phyloP scores from a whole-genome alignment of 1,140 invertebrate species.

The Phymastichus coffea region DNA sequence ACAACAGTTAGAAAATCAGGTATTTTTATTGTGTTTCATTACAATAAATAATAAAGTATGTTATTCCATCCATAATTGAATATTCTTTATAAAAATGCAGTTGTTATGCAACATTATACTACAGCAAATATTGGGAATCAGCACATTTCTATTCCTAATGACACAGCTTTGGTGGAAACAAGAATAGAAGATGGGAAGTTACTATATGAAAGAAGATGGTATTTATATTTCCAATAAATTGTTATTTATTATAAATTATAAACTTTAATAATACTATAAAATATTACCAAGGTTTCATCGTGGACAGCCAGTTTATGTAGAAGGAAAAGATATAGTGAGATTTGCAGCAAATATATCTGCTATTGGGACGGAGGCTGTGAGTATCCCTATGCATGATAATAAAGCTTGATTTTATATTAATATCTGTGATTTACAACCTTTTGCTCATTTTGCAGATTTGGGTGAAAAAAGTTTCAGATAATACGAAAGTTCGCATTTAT shows the following conservation, averaged over 20 bases:
- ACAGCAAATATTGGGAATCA: slow-evolving; percentile 48
- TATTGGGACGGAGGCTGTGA: slow-evolving; percentile 85
- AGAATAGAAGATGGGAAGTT: slow-evolving; percentile 93
- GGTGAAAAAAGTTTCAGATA: slow-evolving; percentile 83
- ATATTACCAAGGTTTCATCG: slow-evolving; percentile 81
- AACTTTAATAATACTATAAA: background rate
- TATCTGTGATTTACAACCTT: too few species aligned
- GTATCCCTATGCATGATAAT: too few species aligned
- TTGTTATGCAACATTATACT: slow-evolving; percentile 55
- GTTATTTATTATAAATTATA: too few species aligned
- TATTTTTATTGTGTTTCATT: too few species aligned
- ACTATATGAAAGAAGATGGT: slow-evolving; percentile 90
- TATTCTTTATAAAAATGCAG: slow-evolving; percentile 33
- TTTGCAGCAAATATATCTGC: slow-evolving; percentile 85
- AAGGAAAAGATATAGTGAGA: slow-evolving; percentile 79
- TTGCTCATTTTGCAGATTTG: slow-evolving; percentile 87
- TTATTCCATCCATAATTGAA: background rate
- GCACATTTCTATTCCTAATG: slow-evolving; percentile 44
- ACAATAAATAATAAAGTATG: slow-evolving; percentile 3
- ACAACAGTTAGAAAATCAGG: slow-evolving; percentile 58
- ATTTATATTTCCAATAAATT: too few species aligned
- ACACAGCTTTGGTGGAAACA: slow-evolving; percentile 71
- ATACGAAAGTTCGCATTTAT: slow-evolving; percentile 80
- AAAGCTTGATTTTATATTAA: slow-evolving; percentile 10
- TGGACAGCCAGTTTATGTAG: slow-evolving; percentile 88